Percentiles rank a stretch among this genome's conserved stretches.
phyloP scores from a whole-genome alignment of 2,888 invertebrate genomes.

The Mongoloraphidia duomilia region DNA sequence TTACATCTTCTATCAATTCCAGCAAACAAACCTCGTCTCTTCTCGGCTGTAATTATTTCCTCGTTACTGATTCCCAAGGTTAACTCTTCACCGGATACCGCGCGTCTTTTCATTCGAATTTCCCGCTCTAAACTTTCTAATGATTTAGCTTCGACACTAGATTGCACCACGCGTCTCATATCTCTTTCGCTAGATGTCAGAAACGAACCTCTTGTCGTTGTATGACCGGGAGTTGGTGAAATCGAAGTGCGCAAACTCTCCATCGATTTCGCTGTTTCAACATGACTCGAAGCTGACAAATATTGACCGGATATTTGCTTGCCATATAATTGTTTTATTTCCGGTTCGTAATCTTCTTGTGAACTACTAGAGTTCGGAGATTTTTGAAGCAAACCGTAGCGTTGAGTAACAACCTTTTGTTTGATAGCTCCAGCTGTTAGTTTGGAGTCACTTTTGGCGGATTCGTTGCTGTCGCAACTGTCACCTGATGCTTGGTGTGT shows the following conservation, averaged over 20 bases:
- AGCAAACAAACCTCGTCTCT: constrained; percentile 50
- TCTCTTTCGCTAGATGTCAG: constrained; percentile 51
- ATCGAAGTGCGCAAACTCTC: constrained; percentile 46
- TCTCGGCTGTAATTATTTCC: constrained; percentile 42
- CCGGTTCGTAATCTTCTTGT: constrained; percentile 51
- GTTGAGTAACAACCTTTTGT: constrained; percentile 19
- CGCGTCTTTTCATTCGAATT: constrained; percentile 39
- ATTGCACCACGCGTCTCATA: constrained; percentile 35
- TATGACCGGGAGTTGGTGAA: constrained; percentile 37
- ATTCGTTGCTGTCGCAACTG: constrained; percentile 39
- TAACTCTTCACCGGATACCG: constrained; percentile 47
- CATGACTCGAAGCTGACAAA: constrained; percentile 34
- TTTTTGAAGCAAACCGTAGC: constrained; percentile 23
- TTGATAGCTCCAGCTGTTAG: constrained; percentile 14
- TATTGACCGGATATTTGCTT: constrained; percentile 31
- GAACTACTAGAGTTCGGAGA: constrained; percentile 47
- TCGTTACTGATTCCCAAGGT: constrained; percentile 21
- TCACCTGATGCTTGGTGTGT: constrained; percentile 40
- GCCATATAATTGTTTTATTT: constrained; percentile 29
- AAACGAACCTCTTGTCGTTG: constrained; percentile 45
- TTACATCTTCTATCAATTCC: constrained; percentile 42
- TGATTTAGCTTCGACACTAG: constrained; percentile 40
- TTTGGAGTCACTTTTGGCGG: constrained; percentile 29
- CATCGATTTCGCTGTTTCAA: constrained; percentile 53
- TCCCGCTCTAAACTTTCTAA: constrained; percentile 43